These are phyloP conservation scores for Polylopha cassiicola DNA, from an alignment of 2,888 invertebrate genomes.

Conservation along the genomic window DNA sequence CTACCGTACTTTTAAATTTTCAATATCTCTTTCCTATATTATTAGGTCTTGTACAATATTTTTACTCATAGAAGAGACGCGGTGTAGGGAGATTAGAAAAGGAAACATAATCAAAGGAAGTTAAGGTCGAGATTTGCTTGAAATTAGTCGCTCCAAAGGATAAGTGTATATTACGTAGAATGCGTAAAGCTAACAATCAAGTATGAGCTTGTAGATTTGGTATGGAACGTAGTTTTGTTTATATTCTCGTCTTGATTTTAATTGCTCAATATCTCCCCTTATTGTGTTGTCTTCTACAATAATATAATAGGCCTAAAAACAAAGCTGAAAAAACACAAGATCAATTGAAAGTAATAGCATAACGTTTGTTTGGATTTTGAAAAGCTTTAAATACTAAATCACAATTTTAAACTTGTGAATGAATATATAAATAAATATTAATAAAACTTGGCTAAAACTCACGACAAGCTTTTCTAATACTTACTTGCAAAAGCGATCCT, in stretches of 20 bases:
- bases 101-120: conserved; percentile 51
- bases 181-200: conserved; percentile 40
- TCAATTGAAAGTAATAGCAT: conserved; percentile 1
- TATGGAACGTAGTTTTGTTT: conserved; percentile 36
- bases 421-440: conserved; percentile 5
- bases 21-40: conserved; percentile 75
- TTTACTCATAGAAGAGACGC: conserved; percentile 53
- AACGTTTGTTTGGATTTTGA: conserved; percentile 10
- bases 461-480: conserved; percentile 8
- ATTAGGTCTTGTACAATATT: conserved; percentile 71
- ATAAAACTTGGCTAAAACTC: conserved; percentile 1
- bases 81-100: conserved; percentile 46
- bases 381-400: conserved; percentile 14
- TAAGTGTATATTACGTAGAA: conserved; percentile 56
- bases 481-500: conserved; percentile 8
- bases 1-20: conserved; percentile 69
- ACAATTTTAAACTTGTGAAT: background rate
- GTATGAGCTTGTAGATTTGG: conserved; percentile 70
- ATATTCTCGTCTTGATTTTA: conserved; percentile 15
- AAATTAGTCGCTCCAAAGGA: conserved; percentile 34
- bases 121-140: conserved; percentile 51
- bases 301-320: conserved; percentile 18
- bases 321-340: conserved; percentile 7
- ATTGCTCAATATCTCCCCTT: conserved; percentile 30
- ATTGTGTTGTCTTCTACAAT: too few relatives aligned